Percentiles rank a stretch among this genome's conserved stretches.
Conservation (phyloP, 2,888 invertebrate genomes). For the Drosophila affinis region DNA sequence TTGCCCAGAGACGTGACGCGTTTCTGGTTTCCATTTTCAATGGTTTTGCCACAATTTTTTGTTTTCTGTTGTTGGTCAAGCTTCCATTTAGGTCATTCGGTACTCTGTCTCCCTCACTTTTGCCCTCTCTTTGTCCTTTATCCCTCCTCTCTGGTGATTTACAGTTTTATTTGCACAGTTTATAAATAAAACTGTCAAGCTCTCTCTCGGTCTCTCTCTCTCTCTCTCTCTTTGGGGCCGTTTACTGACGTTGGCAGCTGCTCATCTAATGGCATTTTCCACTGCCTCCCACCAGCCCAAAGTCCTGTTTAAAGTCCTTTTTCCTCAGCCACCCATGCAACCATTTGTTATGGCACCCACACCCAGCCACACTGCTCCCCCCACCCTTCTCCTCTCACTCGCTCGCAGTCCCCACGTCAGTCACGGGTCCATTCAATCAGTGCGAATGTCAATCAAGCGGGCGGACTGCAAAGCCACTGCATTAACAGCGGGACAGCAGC, state of each 20-base stretch:
- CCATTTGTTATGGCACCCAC: conserved; percentile 42
- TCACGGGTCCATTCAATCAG: conserved; percentile 59
- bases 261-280: conserved; percentile 52
- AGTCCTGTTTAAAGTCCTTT: conserved; percentile 20
- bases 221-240: conserved; percentile 26
- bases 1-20: conserved; percentile 9
- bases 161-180: conserved; percentile 76
- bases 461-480: conserved; percentile 50
- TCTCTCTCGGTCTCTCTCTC: conserved; percentile 34
- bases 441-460: conserved; percentile 63
- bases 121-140: conserved; percentile 1
- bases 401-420: conserved; percentile 32
- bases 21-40: conserved; percentile 12
- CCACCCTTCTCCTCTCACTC: conserved; percentile 1
- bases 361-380: conserved; percentile 2
- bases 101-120: conserved; percentile 4
- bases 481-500: conserved; percentile 39
- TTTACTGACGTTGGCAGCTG: conserved; percentile 56
- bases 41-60: neutral
- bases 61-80: conserved; percentile 14
- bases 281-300: conserved; percentile 4
- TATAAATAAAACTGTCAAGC: conserved; percentile 73
- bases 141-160: conserved; percentile 51
- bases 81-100: conserved; percentile 33
- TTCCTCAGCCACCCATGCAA: conserved; percentile 3